Conservation (phyloP, 2,797 vertebrate species). For the Sebastes dallii region DNA sequence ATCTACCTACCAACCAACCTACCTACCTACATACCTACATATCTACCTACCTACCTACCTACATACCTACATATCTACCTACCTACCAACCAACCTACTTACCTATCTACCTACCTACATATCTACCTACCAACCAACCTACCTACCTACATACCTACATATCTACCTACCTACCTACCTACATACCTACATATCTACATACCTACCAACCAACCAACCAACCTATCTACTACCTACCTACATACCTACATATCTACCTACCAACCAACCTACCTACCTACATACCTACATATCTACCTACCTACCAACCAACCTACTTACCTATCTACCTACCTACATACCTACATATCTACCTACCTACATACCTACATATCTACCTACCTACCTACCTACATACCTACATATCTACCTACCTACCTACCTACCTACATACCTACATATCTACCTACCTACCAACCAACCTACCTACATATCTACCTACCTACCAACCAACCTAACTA, state of each 20-base stretch:
- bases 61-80: rapidly evolving
- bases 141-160: no score
- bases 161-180: rapidly evolving
- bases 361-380: no score
- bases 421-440: no score
- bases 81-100: rapidly evolving
- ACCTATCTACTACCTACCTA: no score
- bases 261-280: rapidly evolving
- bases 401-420: no score
- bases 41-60: no score
- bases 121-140: rapidly evolving
- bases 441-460: rapidly evolving
- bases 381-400: rapidly evolving
- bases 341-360: rapidly evolving
- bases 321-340: rapidly evolving
- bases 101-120: rapidly evolving
- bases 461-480: rapidly evolving
- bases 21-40: rapidly evolving
- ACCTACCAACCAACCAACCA: rapidly evolving
- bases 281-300: rapidly evolving
- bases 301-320: rapidly evolving
- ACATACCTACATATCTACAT: no score
- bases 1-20: rapidly evolving
- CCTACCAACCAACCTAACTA: rapidly evolving
- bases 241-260: no score